Conservation (phyloP, 1,140 invertebrate species). For the Eumeta japonica region DNA sequence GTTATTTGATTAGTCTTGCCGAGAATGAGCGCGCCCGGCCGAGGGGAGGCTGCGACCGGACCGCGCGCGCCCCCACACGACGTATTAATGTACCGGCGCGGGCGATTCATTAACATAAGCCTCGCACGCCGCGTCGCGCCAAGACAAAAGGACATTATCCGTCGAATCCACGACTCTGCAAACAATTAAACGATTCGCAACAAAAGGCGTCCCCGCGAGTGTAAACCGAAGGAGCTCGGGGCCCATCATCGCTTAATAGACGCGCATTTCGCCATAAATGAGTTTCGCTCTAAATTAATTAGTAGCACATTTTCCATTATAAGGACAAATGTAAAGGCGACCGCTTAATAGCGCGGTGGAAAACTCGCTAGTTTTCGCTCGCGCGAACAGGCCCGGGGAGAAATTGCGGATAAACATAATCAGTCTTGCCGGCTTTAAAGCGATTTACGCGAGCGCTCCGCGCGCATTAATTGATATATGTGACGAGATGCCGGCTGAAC, state of each 20-base stretch:
- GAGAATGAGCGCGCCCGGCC: constrained; percentile 54
- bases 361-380: constrained; percentile 57
- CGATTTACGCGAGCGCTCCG: constrained; percentile 13
- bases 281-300: constrained; percentile 56
- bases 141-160: constrained; percentile 12
- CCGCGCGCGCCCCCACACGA: constrained; percentile 21
- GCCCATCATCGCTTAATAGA: constrained; percentile 51
- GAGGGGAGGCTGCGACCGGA: constrained; percentile 53
- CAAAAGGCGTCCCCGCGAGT: no score
- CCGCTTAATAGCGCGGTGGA: constrained; percentile 55
- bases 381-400: constrained; percentile 53
- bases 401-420: constrained; percentile 57
- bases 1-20: constrained; percentile 58
- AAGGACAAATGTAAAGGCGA: constrained; percentile 56
- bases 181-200: constrained; percentile 10
- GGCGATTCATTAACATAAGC: no score
- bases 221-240: constrained; percentile 26
- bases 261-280: constrained; percentile 54
- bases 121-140: no score
- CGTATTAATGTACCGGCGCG: no score
- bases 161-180: constrained; percentile 21
- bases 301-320: constrained; percentile 57
- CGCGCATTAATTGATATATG: background rate
- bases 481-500: background rate
- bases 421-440: constrained; percentile 56